A percentile compares a stretch with the other conserved stretches of the same genome.
These are phyloP conservation scores for Drosophila borealis DNA, from an alignment of 2,888 invertebrate species.

Conservation along the genomic window DNA sequence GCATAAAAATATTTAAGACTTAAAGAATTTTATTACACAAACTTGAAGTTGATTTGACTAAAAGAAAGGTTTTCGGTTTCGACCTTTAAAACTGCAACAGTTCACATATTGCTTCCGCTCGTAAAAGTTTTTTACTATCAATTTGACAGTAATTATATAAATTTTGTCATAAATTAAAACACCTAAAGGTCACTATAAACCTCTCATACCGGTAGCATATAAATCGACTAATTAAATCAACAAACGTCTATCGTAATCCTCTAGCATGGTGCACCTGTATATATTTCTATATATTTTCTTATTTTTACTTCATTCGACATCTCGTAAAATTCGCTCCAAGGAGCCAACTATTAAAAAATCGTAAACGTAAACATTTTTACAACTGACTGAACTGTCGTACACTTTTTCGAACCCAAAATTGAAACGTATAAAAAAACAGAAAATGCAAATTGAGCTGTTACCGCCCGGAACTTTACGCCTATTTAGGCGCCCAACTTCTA, in stretches of 20 bases:
- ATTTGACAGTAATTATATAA: slow-evolving; percentile 51
- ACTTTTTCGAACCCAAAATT: slow-evolving; percentile 48
- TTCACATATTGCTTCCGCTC: slow-evolving; percentile 60
- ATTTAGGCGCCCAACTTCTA: slow-evolving; percentile 52
- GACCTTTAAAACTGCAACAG: slow-evolving; percentile 35
- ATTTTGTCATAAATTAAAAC: slow-evolving; percentile 54
- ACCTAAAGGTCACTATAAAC: slow-evolving; percentile 33
- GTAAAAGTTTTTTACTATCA: slow-evolving; percentile 51
- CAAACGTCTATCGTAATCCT: slow-evolving; percentile 37
- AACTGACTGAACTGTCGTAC: slow-evolving; percentile 36
- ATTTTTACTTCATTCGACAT: slow-evolving; percentile 8
- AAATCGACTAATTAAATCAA: slow-evolving; percentile 72
- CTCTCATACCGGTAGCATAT: slow-evolving; percentile 37
- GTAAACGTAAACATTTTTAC: slow-evolving; percentile 70
- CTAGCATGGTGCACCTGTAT: slow-evolving; percentile 16
- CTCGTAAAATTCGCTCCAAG: slow-evolving; percentile 69
- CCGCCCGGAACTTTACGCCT: slow-evolving; percentile 62
- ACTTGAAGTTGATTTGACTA: background rate
- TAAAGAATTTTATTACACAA: background rate
- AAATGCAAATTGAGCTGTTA: slow-evolving; percentile 80
- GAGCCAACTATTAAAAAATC: slow-evolving; percentile 64
- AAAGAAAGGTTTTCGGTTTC: slow-evolving; percentile 1
- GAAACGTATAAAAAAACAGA: slow-evolving; percentile 69
- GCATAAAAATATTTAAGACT: background rate
- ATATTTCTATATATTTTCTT: background rate